Base-by-base conservation (phyloP, 1,140 invertebrate genomes). In the Bombus pyrosoma region DNA sequence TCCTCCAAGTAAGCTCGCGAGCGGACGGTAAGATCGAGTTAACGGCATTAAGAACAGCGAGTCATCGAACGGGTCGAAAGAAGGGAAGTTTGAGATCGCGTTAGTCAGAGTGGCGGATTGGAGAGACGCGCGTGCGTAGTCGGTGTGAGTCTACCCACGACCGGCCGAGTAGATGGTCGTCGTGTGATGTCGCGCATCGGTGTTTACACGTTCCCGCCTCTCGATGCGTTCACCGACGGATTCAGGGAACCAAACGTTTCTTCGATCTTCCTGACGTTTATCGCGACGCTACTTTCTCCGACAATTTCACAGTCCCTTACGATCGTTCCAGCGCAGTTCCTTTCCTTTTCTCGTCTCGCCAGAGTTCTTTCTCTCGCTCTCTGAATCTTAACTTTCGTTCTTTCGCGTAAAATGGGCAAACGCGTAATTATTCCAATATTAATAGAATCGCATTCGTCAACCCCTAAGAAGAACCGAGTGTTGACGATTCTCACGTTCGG, bases 51-150 rank as follows among this genome's bases (percentile, higher is more conserved):
- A 2, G 34, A 53, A 13, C 5, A 66, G 25, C 53, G 47, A 84
- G 75, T 78, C 81, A 84, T 79, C 76, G 66, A 71, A 79, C 76
- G 68, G n/a, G 18, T 39, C 53, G 57, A 62, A 79, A 79, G 76
- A 43, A 84, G 74, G 75, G 75, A 78, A 82, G 69, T 62, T 81
- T 37, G 69, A 9, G 32, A 41, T 73, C 69, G 53, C 39, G 68
- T 47, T 59, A 34, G 69, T 6, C 22, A 8, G 18, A 37, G 28
- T 32, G 22, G 5, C 5, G 59, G 10, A 59, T 75, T 6, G 22
- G 41, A 78, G 53, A 59, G 28, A 37, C 76, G 83, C 83, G 75
- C 64, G 2, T 79, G 82, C 82, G 66, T 78, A 69, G 6, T 53
- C 13, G 3, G 6, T 8, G 9, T 1, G 9, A 43, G 3, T 43